Evolutionary conservation across 2,888 invertebrate genomes (phyloP).

Genomic region (Cantharis flavilabris): DNA sequence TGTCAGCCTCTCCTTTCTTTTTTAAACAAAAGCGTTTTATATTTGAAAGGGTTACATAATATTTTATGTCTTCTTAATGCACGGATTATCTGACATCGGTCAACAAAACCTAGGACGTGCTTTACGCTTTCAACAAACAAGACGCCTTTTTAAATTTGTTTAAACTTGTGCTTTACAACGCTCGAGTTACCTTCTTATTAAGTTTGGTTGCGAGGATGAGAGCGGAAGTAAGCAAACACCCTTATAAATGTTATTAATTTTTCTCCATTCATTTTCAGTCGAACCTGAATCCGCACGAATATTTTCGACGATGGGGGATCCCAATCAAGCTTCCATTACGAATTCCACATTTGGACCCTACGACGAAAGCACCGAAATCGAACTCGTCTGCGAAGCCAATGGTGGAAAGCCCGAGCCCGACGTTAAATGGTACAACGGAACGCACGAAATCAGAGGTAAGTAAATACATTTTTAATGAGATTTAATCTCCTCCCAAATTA

Average conservation of each 20-base stretch:
- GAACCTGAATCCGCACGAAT: conserved; percentile 79
- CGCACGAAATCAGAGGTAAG: conserved; percentile 65
- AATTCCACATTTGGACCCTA: conserved; percentile 74
- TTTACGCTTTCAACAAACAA: conserved; percentile 9
- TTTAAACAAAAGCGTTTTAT: background rate
- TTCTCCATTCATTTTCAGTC: conserved; percentile 64
- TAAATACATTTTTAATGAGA: conserved; percentile 14
- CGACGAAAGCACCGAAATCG: conserved; percentile 70
- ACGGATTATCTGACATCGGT: conserved; percentile 7
- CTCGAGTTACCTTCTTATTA: conserved; percentile 3
- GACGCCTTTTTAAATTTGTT: conserved; percentile 8
- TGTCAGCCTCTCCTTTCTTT: background rate
- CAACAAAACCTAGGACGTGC: conserved; percentile 5
- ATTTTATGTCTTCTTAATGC: conserved; percentile 9
- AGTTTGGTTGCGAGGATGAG: background rate
- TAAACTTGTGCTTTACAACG: conserved; percentile 5
- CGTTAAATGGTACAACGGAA: conserved; percentile 84
- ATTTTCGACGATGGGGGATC: conserved; percentile 10
- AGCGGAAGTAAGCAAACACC: background rate
- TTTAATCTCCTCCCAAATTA: background rate
- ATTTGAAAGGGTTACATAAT: conserved; percentile 2
- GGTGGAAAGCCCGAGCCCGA: conserved; percentile 85
- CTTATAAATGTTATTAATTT: conserved; percentile 3
- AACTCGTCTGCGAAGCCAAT: conserved; percentile 73
- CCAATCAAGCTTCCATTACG: conserved; percentile 11